Conservation (phyloP, 2,797 vertebrate species). For the Anguilla obscura region DNA sequence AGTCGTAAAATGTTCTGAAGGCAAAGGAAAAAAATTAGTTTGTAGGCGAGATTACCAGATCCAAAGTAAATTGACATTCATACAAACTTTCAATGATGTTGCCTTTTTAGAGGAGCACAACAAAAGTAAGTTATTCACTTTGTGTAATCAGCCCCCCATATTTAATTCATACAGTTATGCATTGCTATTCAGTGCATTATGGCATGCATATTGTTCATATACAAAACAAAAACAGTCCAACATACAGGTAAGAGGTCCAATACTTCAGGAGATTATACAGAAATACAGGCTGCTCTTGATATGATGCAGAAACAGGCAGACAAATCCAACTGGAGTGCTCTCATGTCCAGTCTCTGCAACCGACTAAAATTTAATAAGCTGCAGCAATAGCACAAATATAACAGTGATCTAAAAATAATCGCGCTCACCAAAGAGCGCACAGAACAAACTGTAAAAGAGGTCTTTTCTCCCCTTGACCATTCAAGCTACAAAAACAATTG, state of each 20-base stretch:
- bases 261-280: background rate
- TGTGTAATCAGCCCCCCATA: background rate
- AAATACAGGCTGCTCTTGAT: background rate
- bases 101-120: background rate
- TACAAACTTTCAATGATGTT: background rate
- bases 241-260: background rate
- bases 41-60: background rate
- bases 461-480: background rate
- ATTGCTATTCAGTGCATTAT: background rate
- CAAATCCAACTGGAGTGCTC: background rate
- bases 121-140: background rate
- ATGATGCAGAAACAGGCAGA: background rate
- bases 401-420: constrained; percentile 2
- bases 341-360: background rate
- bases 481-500: background rate
- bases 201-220: background rate
- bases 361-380: background rate
- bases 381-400: background rate
- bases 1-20: background rate
- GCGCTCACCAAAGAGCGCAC: background rate
- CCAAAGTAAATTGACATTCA: background rate
- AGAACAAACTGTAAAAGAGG: background rate
- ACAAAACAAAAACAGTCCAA: background rate
- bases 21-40: no score
- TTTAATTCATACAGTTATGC: background rate